Base-by-base conservation (phyloP, 2,113 vertebrate species). In the Trochalopteron elliotii region DNA sequence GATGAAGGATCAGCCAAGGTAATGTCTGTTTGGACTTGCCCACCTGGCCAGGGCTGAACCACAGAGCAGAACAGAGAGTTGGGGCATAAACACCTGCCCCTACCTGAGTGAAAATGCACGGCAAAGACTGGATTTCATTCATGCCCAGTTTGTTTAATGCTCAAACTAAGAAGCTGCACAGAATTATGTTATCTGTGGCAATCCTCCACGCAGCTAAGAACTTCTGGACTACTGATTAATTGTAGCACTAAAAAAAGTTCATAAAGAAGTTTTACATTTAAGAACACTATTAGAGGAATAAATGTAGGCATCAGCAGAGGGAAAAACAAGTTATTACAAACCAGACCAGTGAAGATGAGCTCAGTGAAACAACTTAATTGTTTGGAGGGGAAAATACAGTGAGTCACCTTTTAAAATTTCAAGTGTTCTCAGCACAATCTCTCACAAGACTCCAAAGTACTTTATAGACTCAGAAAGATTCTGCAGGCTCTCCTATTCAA, bases 241-340 rank as follows among this genome's bases (percentile, higher is more conserved):
- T 44, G 33, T 3, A 86, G 42, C 44, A 42, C 37, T 35, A 40
- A 50, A 59, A 84, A n/a, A 80, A 22, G 2, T 24, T 50, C 18
- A 71, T 25, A 35, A 59, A 57, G 57, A 90, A 60, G 70, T n/a
- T 60, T 90, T 45, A 84, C 31, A 60, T 81, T 86, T 88, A 78
- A 72, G 40, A 87, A 52, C 10, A 45, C 1, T 25, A 33, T 45
- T 20, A 60, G 37, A 78, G 20, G 30, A 81, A 81, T 61, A 83
- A 59, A 94, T 45, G 47, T 30, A 75, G 60, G 56, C 44, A 78
- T 60, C 40, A 94, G 85, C 40, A 94, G 67, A 80, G 35, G 50
- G 63, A 74, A 89, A 91, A 96, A 92, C 92, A 96, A 95, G 94
- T 94, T 85, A 69, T 82, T 96, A 91, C 95, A 85, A 50, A 92